Base-by-base conservation (phyloP, 2,113 vertebrate species). In the Bos indicus region DNA sequence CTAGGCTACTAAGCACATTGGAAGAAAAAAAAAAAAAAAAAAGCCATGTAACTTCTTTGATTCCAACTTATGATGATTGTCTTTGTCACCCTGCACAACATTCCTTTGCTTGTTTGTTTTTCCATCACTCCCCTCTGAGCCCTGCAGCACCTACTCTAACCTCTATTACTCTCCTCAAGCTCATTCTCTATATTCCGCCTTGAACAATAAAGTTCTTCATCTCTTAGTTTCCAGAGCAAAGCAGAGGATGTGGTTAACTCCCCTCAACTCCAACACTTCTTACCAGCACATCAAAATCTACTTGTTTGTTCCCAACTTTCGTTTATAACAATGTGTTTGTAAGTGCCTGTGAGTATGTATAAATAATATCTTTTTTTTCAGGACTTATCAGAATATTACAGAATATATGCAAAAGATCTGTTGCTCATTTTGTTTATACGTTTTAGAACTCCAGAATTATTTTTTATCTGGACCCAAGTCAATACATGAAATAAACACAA, bases 341-440 rank as follows among this genome's bases (percentile, higher is more conserved):
- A 3, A 33, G 10, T 40, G 17, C 30, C 19, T 25, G 0, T 57
- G 23, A 17, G 10, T n/a, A 2, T n/a, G 4, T n/a, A 4, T 2
- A 5, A 74, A 36, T 6, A 5, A 36, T 33, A 19, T 40, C 10
- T 3, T 23, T 9, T 62, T 46, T 82, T 84, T 13, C 26, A 57
- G 2, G 6, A 59, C 51, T 40, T 86, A 51, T 33, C 23, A 88
- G 5, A 62, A 74, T 95, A 95, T 80, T 85, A 62, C 21, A 80
- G 4, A 80, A 74, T 59, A 23, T 46, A 62, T 52, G 7, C 36
- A 91, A 57, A 62, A 4, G 1, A 57, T 85, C 1, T 36, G 2
- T 94, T 90, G 7, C 12, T 82, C 19, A 81, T 52, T 92, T 30
- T 77, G 1, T 8, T 86, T 91, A 56, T 19, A 46, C 26, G 10